phyloP scores from a whole-genome alignment of 2,888 invertebrate genomes.

The Polymixis flavicincta region DNA sequence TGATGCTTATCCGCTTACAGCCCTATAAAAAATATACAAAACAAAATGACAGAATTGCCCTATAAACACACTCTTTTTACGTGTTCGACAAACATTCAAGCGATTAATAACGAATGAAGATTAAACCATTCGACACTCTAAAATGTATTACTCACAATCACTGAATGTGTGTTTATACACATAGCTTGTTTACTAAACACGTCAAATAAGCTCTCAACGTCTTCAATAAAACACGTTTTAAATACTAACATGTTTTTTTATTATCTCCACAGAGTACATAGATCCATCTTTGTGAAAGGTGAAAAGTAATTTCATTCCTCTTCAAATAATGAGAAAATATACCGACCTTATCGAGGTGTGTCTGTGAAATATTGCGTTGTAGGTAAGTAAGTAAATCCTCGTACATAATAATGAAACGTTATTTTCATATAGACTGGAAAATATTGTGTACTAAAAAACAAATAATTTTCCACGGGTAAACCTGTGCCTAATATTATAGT shows the following conservation, averaged over 20 bases:
- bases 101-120: conserved; percentile 20
- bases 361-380: conserved; percentile 35
- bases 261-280: conserved; percentile 16
- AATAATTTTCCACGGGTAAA: conserved; percentile 12
- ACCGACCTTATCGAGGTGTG: conserved; percentile 16
- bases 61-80: conserved; percentile 10
- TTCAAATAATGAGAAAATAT: conserved; percentile 41
- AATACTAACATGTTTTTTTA: conserved; percentile 49
- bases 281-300: conserved; percentile 46
- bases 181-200: conserved; percentile 35
- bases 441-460: conserved; percentile 10
- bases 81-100: not conserved
- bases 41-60: conserved; percentile 19
- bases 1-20: not conserved
- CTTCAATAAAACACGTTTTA: conserved; percentile 39
- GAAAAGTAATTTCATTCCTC: conserved; percentile 48
- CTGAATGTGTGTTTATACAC: conserved; percentile 11
- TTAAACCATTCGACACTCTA: conserved; percentile 4
- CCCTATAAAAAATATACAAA: conserved; percentile 15
- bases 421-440: conserved; percentile 20
- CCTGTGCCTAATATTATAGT: not conserved
- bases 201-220: conserved; percentile 33
- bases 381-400: conserved; percentile 36
- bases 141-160: conserved; percentile 16
- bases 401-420: conserved; percentile 31